These are phyloP conservation scores for Plagodis pulveraria DNA, from an alignment of 2,888 invertebrate genomes.

Conservation along the genomic window DNA sequence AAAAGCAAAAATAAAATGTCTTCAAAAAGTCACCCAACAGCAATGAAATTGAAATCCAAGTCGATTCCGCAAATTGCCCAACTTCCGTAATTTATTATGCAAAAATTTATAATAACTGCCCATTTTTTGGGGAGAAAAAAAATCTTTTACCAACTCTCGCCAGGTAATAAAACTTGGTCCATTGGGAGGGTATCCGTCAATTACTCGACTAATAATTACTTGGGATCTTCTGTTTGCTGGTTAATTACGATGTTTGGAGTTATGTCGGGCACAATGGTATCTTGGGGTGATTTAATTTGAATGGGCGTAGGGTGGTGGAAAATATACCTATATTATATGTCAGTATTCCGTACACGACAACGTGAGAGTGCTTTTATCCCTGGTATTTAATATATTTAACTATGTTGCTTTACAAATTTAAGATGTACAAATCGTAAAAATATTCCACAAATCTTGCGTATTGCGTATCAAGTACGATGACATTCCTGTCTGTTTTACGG, in stretches of 20 bases:
- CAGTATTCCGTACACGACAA: no score
- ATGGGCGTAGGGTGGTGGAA: constrained; percentile 2
- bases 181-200: constrained; percentile 34
- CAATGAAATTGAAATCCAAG: constrained; percentile 21
- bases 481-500: no score
- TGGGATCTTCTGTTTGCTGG: constrained; percentile 22
- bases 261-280: constrained; percentile 15
- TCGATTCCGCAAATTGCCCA: constrained; percentile 26
- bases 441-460: no score
- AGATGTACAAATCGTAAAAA: no score
- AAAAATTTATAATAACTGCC: constrained; percentile 38
- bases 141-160: constrained; percentile 34
- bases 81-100: constrained; percentile 41
- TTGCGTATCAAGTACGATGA: no score
- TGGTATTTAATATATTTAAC: no score
- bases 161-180: constrained; percentile 33
- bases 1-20: no score
- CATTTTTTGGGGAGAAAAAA: constrained; percentile 27
- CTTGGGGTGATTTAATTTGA: constrained; percentile 19
- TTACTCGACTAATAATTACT: constrained; percentile 36
- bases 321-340: no score
- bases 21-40: constrained; percentile 7
- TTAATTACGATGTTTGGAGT: constrained; percentile 21
- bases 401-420: no score
- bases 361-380: no score